These are phyloP conservation scores for Oenanthe melanoleuca DNA, from an alignment of 2,113 vertebrate species.

Conservation along the genomic window DNA sequence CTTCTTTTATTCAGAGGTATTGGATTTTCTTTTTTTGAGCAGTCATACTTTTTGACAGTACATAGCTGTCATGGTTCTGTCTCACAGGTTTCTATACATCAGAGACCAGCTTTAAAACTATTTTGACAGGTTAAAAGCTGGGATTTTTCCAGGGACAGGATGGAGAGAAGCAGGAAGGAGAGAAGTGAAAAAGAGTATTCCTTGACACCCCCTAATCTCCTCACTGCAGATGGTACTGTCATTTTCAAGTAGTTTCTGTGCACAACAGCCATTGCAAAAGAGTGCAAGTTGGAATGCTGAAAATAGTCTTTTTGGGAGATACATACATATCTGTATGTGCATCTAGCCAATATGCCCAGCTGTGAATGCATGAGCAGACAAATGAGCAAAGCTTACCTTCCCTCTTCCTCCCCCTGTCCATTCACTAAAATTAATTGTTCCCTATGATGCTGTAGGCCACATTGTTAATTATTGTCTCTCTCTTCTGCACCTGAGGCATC, in stretches of 20 bases:
- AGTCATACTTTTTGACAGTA: slow-evolving; percentile 10
- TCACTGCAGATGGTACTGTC: slow-evolving; percentile 38
- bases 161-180: slow-evolving; percentile 29
- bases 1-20: slow-evolving; percentile 25
- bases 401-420: neutral
- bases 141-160: slow-evolving; percentile 47
- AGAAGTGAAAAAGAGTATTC: slow-evolving; percentile 50
- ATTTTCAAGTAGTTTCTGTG: slow-evolving; percentile 49
- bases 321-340: neutral
- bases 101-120: slow-evolving; percentile 43
- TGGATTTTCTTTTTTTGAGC: neutral
- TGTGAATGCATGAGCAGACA: neutral
- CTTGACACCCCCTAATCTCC: slow-evolving; percentile 59
- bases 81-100: slow-evolving; percentile 48
- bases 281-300: slow-evolving; percentile 14
- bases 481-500: slow-evolving; percentile 41
- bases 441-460: slow-evolving; percentile 51
- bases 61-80: slow-evolving; percentile 14
- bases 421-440: slow-evolving; percentile 66
- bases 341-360: neutral
- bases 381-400: slow-evolving; percentile 8
- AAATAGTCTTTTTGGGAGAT: slow-evolving; percentile 38
- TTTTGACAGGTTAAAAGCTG: slow-evolving; percentile 58
- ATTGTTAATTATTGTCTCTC: slow-evolving; percentile 68
- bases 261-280: neutral